These are phyloP conservation scores for Euleptes europaea DNA, from an alignment of 2,113 vertebrate species.

Conservation along the genomic window DNA sequence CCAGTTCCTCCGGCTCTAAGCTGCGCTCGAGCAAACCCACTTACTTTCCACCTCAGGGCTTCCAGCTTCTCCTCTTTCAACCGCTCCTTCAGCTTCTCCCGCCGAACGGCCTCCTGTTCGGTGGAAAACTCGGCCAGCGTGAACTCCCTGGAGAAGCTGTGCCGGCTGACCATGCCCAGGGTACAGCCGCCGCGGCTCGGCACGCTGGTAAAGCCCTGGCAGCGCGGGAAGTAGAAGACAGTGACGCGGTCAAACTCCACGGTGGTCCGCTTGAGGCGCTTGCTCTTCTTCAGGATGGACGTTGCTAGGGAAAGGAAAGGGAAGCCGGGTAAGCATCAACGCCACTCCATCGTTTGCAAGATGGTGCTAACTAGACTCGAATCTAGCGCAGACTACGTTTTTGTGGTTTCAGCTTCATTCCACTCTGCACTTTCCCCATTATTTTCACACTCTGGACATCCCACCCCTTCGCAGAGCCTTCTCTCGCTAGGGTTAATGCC, in stretches of 20 bases:
- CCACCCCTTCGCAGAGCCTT: too few relatives aligned
- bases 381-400: too few relatives aligned
- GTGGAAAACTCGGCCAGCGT: constrained; percentile 87
- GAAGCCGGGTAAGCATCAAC: neutral
- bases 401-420: too few relatives aligned
- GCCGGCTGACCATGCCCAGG: constrained; percentile 90
- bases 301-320: constrained; percentile 72
- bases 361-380: too few relatives aligned
- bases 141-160: constrained; percentile 82
- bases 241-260: constrained; percentile 91
- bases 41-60: constrained; percentile 84
- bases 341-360: neutral
- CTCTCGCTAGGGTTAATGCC: too few relatives aligned
- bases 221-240: constrained; percentile 94
- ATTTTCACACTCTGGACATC: too few relatives aligned
- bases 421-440: too few relatives aligned
- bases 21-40: neutral
- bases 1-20: too few relatives aligned
- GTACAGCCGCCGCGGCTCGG: constrained; percentile 94
- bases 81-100: constrained; percentile 84
- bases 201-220: constrained; percentile 97
- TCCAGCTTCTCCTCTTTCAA: constrained; percentile 91
- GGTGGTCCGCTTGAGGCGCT: constrained; percentile 77
- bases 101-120: constrained; percentile 82
- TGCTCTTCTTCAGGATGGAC: constrained; percentile 91